These are phyloP conservation scores for Zonitis immaculata DNA, from an alignment of 2,888 invertebrate species.

Conservation along the genomic window DNA sequence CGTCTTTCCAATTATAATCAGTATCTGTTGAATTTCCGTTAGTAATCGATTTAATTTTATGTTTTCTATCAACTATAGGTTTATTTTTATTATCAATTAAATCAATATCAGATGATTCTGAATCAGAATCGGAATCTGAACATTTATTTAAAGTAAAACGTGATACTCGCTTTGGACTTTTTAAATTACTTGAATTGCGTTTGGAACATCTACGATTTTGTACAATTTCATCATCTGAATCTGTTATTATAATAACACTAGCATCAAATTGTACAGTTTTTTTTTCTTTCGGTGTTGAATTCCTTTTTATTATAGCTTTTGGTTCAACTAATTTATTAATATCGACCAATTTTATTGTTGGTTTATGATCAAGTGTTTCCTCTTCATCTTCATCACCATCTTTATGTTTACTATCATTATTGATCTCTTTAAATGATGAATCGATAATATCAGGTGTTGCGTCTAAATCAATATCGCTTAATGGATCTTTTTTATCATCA, in stretches of 20 bases:
- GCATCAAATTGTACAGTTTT: conserved; percentile 31
- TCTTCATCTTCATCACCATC: neutral
- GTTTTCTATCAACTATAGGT: conserved; percentile 1
- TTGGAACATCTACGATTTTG: conserved; percentile 11
- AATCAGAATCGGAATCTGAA: conserved; percentile 1
- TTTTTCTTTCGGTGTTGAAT: conserved; percentile 13
- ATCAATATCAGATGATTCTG: neutral
- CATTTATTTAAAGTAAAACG: neutral
- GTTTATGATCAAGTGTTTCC: conserved; percentile 12
- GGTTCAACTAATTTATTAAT: conserved; percentile 43
- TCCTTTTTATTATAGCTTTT: conserved; percentile 12
- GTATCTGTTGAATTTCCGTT: conserved; percentile 4
- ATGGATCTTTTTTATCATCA: neutral
- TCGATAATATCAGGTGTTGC: neutral
- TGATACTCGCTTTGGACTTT: neutral
- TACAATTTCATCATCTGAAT: conserved; percentile 38
- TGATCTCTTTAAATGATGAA: neutral
- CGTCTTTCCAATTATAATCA: conserved; percentile 17
- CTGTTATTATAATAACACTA: conserved; percentile 36
- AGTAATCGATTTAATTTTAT: conserved; percentile 5
- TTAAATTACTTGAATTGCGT: conserved; percentile 7
- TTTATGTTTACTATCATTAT: neutral
- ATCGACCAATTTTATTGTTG: conserved; percentile 41
- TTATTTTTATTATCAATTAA: neutral
- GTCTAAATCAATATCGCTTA: neutral